Percentiles rank a stretch among this genome's conserved stretches.
These are phyloP conservation scores for Hippopotamus amphibius DNA, from an alignment of 2,113 vertebrate genomes.

Conservation along the genomic window DNA sequence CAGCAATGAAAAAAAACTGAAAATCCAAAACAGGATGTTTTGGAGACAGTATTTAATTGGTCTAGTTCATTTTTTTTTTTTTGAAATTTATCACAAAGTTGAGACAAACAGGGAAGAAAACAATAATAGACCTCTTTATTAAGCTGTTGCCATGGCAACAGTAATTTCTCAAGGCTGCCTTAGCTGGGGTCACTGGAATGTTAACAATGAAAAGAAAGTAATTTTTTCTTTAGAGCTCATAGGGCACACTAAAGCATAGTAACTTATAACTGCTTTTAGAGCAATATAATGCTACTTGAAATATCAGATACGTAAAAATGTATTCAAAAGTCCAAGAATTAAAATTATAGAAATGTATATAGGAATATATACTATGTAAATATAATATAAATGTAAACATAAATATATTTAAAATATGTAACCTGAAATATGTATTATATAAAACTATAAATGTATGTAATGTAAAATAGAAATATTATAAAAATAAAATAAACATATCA, in stretches of 20 bases:
- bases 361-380: not conserved
- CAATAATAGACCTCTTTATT: not conserved
- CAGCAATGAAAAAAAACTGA: not conserved
- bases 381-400: not conserved
- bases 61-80: not conserved
- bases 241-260: not conserved
- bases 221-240: not conserved
- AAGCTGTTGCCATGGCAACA: not conserved
- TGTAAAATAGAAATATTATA: not conserved
- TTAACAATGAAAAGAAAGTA: slow-evolving; percentile 9
- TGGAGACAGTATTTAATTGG: slow-evolving; percentile 10
- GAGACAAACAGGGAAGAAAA: not conserved
- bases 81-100: not conserved
- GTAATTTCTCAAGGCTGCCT: not conserved
- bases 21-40: not conserved
- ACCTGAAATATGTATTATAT: not conserved
- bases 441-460: not conserved
- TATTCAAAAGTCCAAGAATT: not conserved
- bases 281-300: not conserved
- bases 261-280: not conserved
- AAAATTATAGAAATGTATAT: not conserved
- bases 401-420: not conserved
- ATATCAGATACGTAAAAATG: not conserved
- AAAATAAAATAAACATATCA: not conserved
- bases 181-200: not conserved